phyloP scores from a whole-genome alignment of 2,888 invertebrate genomes.

The Liodrosophila aerea region DNA sequence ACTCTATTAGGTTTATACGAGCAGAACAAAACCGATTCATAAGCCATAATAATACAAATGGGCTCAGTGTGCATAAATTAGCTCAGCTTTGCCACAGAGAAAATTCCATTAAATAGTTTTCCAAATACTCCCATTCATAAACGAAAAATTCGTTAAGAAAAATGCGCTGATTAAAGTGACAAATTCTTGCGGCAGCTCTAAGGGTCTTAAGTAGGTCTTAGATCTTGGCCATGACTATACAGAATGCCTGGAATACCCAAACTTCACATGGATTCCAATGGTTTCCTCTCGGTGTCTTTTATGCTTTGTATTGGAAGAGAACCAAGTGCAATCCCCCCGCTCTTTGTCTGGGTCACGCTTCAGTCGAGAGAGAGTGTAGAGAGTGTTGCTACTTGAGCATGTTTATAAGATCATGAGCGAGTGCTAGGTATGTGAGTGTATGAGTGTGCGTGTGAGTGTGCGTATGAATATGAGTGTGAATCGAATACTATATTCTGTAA shows the following conservation, averaged over 20 bases:
- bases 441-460: too few relatives aligned
- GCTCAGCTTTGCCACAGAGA: constrained; percentile 10
- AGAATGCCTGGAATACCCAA: constrained; percentile 41
- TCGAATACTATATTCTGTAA: too few relatives aligned
- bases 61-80: constrained; percentile 63
- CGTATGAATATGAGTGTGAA: too few relatives aligned
- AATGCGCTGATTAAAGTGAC: constrained; percentile 74
- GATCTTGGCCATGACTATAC: constrained; percentile 50
- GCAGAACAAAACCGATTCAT: constrained; percentile 59
- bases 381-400: too few relatives aligned
- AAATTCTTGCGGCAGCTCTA: constrained; percentile 58
- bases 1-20: constrained; percentile 70
- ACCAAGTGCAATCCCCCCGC: constrained; percentile 46
- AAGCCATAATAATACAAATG: constrained; percentile 68
- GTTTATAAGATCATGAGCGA: too few relatives aligned
- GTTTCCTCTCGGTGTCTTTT: constrained; percentile 21
- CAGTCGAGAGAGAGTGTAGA: background rate
- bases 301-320: constrained; percentile 36
- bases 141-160: constrained; percentile 14
- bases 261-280: too few relatives aligned
- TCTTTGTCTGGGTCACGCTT: constrained; percentile 54
- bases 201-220: constrained; percentile 12
- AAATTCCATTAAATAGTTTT: constrained; percentile 8
- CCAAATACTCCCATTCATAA: background rate
- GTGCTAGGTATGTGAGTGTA: too few relatives aligned